phyloP scores from a whole-genome alignment of 2,113 vertebrate species.

The Mellivora capensis region DNA sequence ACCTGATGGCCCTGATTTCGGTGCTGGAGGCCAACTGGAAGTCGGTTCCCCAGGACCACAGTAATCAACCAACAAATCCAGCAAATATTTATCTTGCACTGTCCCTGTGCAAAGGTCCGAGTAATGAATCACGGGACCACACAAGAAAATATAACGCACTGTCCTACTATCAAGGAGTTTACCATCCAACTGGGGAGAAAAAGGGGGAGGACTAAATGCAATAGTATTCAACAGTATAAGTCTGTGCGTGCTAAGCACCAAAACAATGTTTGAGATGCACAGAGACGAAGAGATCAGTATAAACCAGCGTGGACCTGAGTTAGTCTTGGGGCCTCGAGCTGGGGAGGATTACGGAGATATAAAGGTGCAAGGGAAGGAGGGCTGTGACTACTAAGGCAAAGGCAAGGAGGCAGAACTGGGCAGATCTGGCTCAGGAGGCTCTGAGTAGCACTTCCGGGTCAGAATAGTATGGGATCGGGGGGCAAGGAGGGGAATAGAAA shows the following conservation, averaged over 20 bases:
- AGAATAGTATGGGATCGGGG: neutral
- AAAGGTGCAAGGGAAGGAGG: neutral
- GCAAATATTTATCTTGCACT: neutral
- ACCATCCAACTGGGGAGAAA: neutral
- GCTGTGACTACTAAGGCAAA: neutral
- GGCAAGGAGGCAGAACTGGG: neutral
- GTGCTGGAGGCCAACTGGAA: neutral
- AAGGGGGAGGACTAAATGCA: neutral
- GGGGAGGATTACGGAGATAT: neutral
- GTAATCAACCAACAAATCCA: neutral
- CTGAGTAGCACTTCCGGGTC: neutral
- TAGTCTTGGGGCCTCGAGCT: neutral
- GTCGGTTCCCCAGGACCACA: conserved; percentile 4
- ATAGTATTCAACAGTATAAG: neutral
- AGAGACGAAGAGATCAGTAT: neutral
- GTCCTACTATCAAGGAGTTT: conserved; percentile 11
- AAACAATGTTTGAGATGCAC: neutral
- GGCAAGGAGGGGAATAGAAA: neutral
- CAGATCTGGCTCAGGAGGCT: neutral
- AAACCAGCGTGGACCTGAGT: neutral
- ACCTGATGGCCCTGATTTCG: neutral
- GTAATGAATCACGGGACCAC: neutral
- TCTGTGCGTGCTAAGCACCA: neutral
- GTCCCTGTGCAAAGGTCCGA: neutral
- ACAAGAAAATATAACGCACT: neutral